A percentile compares a stretch with the other conserved stretches of the same genome.
Conservation (phyloP, 2,888 invertebrate species). For the Ophioninae sp. region DNA sequence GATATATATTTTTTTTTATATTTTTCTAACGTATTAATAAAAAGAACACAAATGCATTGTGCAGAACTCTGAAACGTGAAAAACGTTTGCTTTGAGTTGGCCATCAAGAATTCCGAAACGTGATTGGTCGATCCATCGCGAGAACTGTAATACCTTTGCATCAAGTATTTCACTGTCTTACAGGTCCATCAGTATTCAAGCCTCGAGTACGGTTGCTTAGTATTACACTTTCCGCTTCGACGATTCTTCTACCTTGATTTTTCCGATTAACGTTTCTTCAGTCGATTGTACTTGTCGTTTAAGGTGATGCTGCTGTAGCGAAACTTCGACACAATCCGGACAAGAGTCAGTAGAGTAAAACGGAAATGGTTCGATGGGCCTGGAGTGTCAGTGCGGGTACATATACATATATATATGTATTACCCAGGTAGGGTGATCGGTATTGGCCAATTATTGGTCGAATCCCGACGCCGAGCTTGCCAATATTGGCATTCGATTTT, state of each 20-base stretch:
- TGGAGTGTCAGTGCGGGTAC: too few relatives aligned
- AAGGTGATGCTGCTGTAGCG: too few relatives aligned
- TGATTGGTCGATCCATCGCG: slow-evolving; percentile 21
- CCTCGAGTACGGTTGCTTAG: slow-evolving; percentile 76
- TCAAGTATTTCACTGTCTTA: slow-evolving; percentile 63
- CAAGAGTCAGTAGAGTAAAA: too few relatives aligned
- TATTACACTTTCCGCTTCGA: slow-evolving; percentile 44
- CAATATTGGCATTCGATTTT: too few relatives aligned
- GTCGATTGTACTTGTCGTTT: slow-evolving; percentile 19
- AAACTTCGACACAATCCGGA: too few relatives aligned
- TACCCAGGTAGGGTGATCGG: too few relatives aligned
- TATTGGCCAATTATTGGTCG: too few relatives aligned
- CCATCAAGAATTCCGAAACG: slow-evolving; percentile 33
- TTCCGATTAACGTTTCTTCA: slow-evolving; percentile 39
- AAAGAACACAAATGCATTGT: slow-evolving; percentile 35
- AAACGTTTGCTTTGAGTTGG: slow-evolving; percentile 37
- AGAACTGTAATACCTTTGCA: slow-evolving; percentile 36
- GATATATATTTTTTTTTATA: slow-evolving; percentile 33
- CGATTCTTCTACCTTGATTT: slow-evolving; percentile 53
- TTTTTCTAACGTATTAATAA: slow-evolving; percentile 38
- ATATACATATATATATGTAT: too few relatives aligned
- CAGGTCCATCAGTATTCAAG: slow-evolving; percentile 78
- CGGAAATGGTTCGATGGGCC: too few relatives aligned
- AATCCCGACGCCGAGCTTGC: too few relatives aligned
- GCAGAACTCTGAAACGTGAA: slow-evolving; percentile 20